Conservation (phyloP, 1,140 invertebrate species). For the Euura lappo region DNA sequence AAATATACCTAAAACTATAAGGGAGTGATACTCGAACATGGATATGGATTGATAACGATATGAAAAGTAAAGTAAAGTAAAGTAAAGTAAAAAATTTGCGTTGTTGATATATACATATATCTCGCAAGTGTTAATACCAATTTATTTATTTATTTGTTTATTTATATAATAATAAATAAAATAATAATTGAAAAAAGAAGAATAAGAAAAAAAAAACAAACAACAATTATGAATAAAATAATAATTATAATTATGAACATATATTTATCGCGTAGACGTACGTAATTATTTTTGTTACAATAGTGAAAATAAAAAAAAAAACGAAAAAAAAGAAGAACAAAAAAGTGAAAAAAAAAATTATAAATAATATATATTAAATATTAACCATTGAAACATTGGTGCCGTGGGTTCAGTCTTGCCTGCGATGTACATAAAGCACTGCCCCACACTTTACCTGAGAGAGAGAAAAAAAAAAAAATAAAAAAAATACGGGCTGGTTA, state of each 20-base stretch:
- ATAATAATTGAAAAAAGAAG: slow-evolving; percentile 15
- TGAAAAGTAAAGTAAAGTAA: too few species aligned
- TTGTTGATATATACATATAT: too few species aligned
- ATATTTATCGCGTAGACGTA: slow-evolving; percentile 9
- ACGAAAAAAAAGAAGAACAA: slow-evolving; percentile 11
- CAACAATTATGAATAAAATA: background rate
- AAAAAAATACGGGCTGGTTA: background rate
- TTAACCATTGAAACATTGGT: slow-evolving; percentile 20
- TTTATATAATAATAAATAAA: slow-evolving; percentile 22
- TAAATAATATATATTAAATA: background rate
- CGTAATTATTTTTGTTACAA: slow-evolving; percentile 10
- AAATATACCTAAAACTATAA: too few species aligned
- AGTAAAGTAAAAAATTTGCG: too few species aligned
- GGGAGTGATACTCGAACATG: too few species aligned
- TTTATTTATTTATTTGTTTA: background rate
- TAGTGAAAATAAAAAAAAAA: slow-evolving; percentile 13
- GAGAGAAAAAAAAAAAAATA: too few species aligned
- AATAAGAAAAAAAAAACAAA: slow-evolving; percentile 3
- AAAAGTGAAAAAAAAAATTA: background rate
- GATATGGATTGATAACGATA: too few species aligned
- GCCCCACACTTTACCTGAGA: slow-evolving; percentile 26
- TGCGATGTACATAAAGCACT: slow-evolving; percentile 43
- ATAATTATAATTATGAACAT: background rate
- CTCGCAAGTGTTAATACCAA: too few species aligned
- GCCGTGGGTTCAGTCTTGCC: slow-evolving; percentile 32